Evolutionary conservation across 2,888 invertebrate genomes (phyloP).

Genomic region (Dascillus cervinus): DNA sequence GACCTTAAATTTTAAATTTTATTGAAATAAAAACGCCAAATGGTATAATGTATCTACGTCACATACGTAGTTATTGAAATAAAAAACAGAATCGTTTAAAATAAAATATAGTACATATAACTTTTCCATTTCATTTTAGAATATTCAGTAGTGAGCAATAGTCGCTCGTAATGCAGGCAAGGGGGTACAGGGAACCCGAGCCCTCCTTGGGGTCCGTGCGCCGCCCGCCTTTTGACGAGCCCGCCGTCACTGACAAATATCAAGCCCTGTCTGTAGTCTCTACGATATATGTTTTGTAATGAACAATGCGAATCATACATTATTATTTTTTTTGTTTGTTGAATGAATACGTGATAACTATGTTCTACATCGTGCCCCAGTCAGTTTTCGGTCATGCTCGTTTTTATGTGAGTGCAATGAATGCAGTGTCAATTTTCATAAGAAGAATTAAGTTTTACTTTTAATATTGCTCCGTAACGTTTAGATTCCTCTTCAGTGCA

Average conservation of each 20-base stretch:
- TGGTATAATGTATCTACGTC: constrained; percentile 32
- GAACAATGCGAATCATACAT: constrained; percentile 18
- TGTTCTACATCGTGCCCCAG: constrained; percentile 20
- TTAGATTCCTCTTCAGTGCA: constrained; percentile 39
- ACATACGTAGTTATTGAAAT: constrained; percentile 40
- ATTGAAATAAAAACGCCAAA: constrained; percentile 17
- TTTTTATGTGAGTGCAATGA: constrained; percentile 17
- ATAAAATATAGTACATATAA: constrained; percentile 42
- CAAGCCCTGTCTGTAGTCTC: constrained; percentile 27
- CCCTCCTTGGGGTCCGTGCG: constrained; percentile 26
- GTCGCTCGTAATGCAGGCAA: constrained; percentile 24
- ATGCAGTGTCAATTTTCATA: constrained; percentile 28
- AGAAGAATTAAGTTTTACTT: constrained; percentile 35
- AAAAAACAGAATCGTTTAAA: constrained; percentile 31
- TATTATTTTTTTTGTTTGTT: no score
- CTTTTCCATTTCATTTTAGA: constrained; percentile 43
- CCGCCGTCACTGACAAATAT: constrained; percentile 38
- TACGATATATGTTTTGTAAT: constrained; percentile 16
- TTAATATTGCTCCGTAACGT: constrained; percentile 35
- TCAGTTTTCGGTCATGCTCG: constrained; percentile 26
- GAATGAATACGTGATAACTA: no score
- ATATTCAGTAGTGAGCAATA: constrained; percentile 45
- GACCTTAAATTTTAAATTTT: no score
- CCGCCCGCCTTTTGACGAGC: constrained; percentile 35
- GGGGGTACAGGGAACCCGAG: constrained; percentile 19